Percentiles rank a stretch among this genome's conserved stretches.
Conservation (phyloP, 2,888 invertebrate genomes). For the Caenorhabditis sulstoni region DNA sequence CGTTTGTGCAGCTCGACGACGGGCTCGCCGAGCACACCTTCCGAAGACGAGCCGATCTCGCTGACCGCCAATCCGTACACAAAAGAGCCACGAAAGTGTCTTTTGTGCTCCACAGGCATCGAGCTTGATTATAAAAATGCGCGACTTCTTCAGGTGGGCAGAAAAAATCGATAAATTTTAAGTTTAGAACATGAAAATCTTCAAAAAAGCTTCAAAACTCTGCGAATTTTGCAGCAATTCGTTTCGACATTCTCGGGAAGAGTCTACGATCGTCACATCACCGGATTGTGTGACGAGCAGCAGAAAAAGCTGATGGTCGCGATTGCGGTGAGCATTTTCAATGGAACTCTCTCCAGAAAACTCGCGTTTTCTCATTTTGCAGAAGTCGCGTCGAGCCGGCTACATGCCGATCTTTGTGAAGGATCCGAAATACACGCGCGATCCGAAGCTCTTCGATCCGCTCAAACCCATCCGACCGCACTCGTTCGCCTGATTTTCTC, state of each 20-base stretch:
- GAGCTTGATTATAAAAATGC: constrained; percentile 85
- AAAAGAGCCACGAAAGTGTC: constrained; percentile 70
- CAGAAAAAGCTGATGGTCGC: constrained; percentile 68
- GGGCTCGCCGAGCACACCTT: background rate
- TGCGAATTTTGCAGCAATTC: constrained; percentile 85
- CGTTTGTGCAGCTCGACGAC: constrained; percentile 28
- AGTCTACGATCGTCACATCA: constrained; percentile 93
- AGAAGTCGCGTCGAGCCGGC: constrained; percentile 81
- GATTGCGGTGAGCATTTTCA: constrained; percentile 35
- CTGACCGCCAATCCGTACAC: constrained; percentile 74
- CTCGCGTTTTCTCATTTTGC: constrained; percentile 36
- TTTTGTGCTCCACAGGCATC: constrained; percentile 75
- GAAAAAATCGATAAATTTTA: too few relatives aligned
- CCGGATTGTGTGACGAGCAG: constrained; percentile 87
- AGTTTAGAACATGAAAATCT: background rate
- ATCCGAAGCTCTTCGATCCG: constrained; percentile 93
- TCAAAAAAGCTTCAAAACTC: too few relatives aligned
- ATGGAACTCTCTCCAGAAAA: too few relatives aligned
- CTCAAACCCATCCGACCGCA: constrained; percentile 85
- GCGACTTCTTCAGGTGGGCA: constrained; percentile 85
- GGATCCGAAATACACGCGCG: constrained; percentile 88
- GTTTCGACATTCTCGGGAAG: constrained; percentile 95
- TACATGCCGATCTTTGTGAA: constrained; percentile 89
- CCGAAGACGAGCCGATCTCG: constrained; percentile 68
- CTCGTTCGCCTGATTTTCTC: constrained; percentile 73